Percentiles rank a stretch among this genome's conserved stretches.
Conservation (phyloP, 2,888 invertebrate species). For the Mechanitis mazaeus region DNA sequence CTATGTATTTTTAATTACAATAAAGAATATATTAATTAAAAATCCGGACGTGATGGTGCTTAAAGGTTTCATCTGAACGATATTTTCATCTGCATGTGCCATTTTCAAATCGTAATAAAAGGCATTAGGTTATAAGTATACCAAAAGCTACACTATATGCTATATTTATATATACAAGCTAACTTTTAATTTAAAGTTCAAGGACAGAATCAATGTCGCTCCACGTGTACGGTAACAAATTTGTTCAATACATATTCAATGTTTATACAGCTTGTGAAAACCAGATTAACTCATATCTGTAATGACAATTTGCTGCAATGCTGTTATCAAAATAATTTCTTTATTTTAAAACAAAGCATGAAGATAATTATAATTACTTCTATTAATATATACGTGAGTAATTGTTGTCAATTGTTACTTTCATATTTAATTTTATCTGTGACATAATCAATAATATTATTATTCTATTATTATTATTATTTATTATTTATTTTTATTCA, state of each 20-base stretch:
- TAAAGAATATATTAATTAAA: too few species aligned
- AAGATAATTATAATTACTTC: too few species aligned
- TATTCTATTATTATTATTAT: too few species aligned
- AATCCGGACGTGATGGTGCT: constrained; percentile 18
- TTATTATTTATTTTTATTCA: too few species aligned
- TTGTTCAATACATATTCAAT: background rate
- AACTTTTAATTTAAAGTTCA: background rate
- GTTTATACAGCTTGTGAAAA: background rate
- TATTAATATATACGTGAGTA: too few species aligned
- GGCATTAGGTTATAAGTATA: constrained; percentile 19
- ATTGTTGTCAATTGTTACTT: too few species aligned
- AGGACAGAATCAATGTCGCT: background rate
- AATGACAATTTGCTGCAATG: background rate
- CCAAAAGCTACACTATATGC: too few species aligned
- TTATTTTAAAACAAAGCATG: too few species aligned
- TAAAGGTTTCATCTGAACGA: constrained; percentile 31
- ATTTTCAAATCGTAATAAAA: constrained; percentile 26
- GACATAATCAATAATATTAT: too few species aligned
- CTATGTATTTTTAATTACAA: too few species aligned
- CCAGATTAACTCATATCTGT: background rate
- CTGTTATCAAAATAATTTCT: background rate
- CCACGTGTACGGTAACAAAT: constrained; percentile 2
- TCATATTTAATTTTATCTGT: too few species aligned
- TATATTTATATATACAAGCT: too few species aligned
- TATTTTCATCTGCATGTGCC: constrained; percentile 31